Percentiles rank a stretch among this genome's conserved stretches.
phyloP scores from a whole-genome alignment of 2,113 vertebrate species.

The Syngnathus floridae region DNA sequence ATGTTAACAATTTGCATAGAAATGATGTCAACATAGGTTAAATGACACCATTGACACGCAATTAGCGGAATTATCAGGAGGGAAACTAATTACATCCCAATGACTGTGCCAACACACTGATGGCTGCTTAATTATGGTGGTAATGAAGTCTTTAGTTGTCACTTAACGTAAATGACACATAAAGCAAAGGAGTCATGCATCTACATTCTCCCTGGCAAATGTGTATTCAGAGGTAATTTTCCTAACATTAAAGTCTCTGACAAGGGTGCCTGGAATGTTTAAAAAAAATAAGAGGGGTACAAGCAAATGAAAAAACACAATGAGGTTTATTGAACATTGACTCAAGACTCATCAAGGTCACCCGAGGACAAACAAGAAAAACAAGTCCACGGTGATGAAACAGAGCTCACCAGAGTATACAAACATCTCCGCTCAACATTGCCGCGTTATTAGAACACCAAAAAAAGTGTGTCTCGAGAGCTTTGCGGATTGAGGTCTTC shows the following conservation, averaged over 20 bases:
- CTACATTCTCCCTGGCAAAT: conserved; percentile 45
- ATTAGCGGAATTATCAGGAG: conserved; percentile 57
- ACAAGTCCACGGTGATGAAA: conserved; percentile 10
- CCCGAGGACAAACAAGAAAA: conserved; percentile 38
- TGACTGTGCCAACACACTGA: conserved; percentile 40
- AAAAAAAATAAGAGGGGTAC: no score
- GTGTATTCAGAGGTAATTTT: conserved; percentile 47
- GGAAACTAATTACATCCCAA: conserved; percentile 54
- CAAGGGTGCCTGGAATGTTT: neutral
- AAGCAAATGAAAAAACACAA: conserved; percentile 8
- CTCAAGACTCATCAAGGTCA: conserved; percentile 46
- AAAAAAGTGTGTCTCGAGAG: conserved; percentile 34
- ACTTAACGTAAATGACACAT: conserved; percentile 59
- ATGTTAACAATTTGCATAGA: conserved; percentile 59
- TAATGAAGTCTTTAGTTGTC: conserved; percentile 66
- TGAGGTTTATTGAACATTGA: conserved; percentile 53
- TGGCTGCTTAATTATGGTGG: conserved; percentile 67
- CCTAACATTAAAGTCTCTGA: neutral
- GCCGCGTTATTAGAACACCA: conserved; percentile 38
- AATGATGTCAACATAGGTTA: conserved; percentile 61
- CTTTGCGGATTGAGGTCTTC: conserved; percentile 28
- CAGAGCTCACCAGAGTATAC: conserved; percentile 19
- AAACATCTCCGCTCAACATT: conserved; percentile 61
- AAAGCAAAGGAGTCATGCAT: conserved; percentile 56
- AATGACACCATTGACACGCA: conserved; percentile 60